Evolutionary conservation across 2,888 invertebrate species (phyloP).

Genomic region (Uloborus plumipes): DNA sequence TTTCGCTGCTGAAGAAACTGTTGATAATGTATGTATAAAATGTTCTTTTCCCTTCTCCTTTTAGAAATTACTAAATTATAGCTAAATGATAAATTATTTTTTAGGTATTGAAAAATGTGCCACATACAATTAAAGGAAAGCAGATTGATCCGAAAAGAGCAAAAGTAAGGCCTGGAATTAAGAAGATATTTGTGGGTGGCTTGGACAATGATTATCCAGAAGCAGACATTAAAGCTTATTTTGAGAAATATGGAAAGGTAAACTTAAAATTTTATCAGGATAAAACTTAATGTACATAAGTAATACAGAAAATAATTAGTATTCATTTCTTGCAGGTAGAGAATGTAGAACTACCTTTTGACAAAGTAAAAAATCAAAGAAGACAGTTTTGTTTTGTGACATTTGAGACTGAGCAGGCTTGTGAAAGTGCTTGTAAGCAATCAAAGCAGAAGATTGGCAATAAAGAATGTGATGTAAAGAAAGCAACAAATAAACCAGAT

Average conservation of each 20-base stretch:
- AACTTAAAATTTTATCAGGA: constrained; percentile 70
- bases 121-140: constrained; percentile 93
- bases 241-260: constrained; percentile 92
- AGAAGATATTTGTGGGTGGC: constrained; percentile 95
- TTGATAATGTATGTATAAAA: constrained; percentile 82
- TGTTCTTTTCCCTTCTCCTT: not conserved
- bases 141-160: constrained; percentile 97
- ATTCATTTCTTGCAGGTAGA: constrained; percentile 38
- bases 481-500: constrained; percentile 81
- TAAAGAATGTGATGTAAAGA: constrained; percentile 95
- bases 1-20: constrained; percentile 87
- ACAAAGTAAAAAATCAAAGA: constrained; percentile 95
- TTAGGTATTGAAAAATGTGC: constrained; percentile 74
- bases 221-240: constrained; percentile 93
- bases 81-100: not conserved
- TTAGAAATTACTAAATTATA: not conserved
- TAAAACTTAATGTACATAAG: not conserved
- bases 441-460: constrained; percentile 93
- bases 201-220: constrained; percentile 92
- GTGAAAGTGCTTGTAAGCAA: constrained; percentile 89
- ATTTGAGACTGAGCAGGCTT: constrained; percentile 94
- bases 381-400: constrained; percentile 98
- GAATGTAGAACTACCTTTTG: constrained; percentile 91
- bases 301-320: no score
- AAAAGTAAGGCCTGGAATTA: constrained; percentile 86